Evolutionary conservation across 2,888 invertebrate species (phyloP).

Genomic region (Xiphydria camelus): DNA sequence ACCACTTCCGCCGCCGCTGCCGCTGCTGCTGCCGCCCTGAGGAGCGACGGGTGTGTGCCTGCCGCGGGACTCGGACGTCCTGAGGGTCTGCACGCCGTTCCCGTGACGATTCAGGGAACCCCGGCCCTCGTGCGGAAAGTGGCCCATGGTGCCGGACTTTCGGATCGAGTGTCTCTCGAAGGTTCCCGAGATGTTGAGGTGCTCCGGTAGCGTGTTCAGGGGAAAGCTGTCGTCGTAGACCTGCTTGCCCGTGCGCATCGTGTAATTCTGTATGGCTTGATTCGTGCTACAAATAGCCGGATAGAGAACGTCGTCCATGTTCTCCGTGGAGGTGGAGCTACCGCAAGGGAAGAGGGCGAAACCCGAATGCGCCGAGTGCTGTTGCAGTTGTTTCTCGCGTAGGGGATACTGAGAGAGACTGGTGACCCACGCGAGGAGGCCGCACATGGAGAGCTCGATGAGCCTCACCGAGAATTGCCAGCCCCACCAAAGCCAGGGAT

Average conservation of each 20-base stretch:
- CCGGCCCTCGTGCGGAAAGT: conserved; percentile 59
- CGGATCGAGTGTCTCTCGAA: conserved; percentile 58
- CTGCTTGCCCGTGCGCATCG: conserved; percentile 75
- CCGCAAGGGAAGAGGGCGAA: conserved; percentile 82
- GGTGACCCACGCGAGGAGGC: conserved; percentile 84
- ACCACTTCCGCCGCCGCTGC: conserved; percentile 8
- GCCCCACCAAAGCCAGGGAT: conserved; percentile 87
- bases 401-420: conserved; percentile 67
- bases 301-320: conserved; percentile 81
- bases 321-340: conserved; percentile 77
- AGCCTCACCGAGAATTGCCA: conserved; percentile 85
- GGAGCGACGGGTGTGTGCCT: conserved; percentile 40
- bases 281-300: conserved; percentile 86
- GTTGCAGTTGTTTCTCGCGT: conserved; percentile 67
- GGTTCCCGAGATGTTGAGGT: conserved; percentile 51
- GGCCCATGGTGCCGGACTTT: conserved; percentile 66
- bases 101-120: conserved; percentile 54
- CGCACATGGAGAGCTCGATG: conserved; percentile 86
- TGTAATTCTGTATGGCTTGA: conserved; percentile 82
- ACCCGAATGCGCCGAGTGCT: conserved; percentile 62
- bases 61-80: conserved; percentile 49
- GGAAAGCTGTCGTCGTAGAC: conserved; percentile 73
- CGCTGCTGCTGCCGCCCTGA: conserved; percentile 33
- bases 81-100: conserved; percentile 64
- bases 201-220: conserved; percentile 60